Base-by-base conservation (phyloP, 2,113 vertebrate genomes). In the Anguilla rostrata region DNA sequence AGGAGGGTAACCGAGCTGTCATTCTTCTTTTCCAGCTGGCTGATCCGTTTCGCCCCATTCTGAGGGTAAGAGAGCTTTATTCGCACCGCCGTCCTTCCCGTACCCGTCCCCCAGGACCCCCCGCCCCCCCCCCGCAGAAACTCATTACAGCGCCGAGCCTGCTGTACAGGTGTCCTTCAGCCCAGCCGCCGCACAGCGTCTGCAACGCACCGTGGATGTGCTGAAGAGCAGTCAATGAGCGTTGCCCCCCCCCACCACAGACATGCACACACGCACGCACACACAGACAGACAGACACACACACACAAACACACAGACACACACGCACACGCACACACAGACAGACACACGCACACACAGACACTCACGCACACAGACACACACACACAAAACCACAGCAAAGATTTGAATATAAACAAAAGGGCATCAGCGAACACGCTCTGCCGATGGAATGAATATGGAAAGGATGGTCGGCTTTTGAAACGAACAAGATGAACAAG, bases 1-100 rank as follows among this genome's bases (percentile, higher is more conserved):
- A 95, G 93, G 93, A 93, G 86, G 95, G 94, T 97, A 96, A 97
- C 95, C 91, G 92, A 94, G 94, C 94, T 97, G 93, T 94, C 92
- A 95, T 92, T 94, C 94, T 94, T 94, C 95, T 92, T 95, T 93
- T 94, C 91, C 93, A 99, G 98, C 94, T 99, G 96, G 97, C 98
- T 91, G 98, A 99, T 96, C 98, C 98, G 85, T 99, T 99, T 96
- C 97, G 98, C 92, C 98, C 98, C 89, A 97, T 99, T 96, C 94
- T 98, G 95, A 98, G 98, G 97, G 98, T 99, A 97, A 97, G 97
- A 92, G 94, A 94, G 89, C 92, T 94, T 92, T 93, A 81, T 88
- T 88, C 84, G 49, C 86, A 82, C 84, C 84, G 49, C 34, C 63
- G 87, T 87, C 93, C 63, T 78, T 87, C 92, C 49, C 0, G 43